Conservation (phyloP, 2,113 vertebrate genomes). For the Leucoraja erinaceus region DNA sequence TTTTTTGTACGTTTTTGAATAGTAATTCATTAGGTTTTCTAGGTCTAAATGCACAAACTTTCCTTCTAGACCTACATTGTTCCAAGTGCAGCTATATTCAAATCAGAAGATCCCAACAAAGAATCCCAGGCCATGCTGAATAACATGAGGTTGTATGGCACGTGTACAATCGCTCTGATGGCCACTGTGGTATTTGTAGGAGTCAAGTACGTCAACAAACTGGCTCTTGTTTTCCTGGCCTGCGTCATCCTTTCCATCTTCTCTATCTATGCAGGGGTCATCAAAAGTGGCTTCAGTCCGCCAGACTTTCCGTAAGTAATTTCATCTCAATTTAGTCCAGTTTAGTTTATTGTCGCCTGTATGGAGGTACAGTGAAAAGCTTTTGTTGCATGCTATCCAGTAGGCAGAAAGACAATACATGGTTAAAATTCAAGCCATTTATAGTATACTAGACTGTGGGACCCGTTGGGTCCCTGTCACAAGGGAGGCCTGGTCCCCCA, state of each 20-base stretch:
- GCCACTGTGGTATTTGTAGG: constrained; percentile 85
- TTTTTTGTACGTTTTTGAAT: neutral
- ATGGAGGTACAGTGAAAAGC: too few species aligned
- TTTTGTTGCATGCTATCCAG: too few species aligned
- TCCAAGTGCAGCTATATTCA: constrained; percentile 79
- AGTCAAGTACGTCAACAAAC: constrained; percentile 92
- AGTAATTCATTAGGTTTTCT: neutral
- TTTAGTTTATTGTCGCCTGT: too few species aligned
- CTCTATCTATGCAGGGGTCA: constrained; percentile 87
- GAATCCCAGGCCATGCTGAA: constrained; percentile 68
- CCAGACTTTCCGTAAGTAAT: constrained; percentile 80
- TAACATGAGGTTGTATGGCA: constrained; percentile 91
- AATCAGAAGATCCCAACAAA: constrained; percentile 50
- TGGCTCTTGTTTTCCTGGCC: constrained; percentile 85
- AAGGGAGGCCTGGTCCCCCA: too few species aligned
- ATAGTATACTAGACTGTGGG: too few species aligned
- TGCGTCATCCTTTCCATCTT: constrained; percentile 90
- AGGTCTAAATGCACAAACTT: constrained; percentile 16
- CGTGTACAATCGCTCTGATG: constrained; percentile 77
- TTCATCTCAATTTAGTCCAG: too few species aligned
- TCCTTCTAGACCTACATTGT: constrained; percentile 79
- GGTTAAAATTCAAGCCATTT: too few species aligned
- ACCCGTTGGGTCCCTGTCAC: too few species aligned
- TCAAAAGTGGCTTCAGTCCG: constrained; percentile 83
- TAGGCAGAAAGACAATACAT: too few species aligned